Evolutionary conservation across 2,797 vertebrate genomes (phyloP).

Genomic region (Morus bassanus): DNA sequence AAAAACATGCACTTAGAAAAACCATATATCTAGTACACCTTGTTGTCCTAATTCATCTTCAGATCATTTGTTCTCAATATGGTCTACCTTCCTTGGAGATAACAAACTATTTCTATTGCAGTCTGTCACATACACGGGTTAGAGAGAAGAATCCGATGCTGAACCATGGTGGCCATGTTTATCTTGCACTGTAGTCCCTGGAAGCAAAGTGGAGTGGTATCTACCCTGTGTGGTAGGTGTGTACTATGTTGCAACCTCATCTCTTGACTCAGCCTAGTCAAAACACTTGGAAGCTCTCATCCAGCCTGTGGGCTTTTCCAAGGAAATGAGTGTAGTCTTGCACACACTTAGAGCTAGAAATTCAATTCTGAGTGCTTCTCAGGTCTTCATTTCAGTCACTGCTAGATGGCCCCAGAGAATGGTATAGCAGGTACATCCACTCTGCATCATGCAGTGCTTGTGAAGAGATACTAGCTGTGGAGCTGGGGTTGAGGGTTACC

Average conservation of each 20-base stretch:
- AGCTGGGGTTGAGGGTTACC: not conserved
- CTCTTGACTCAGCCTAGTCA: not conserved
- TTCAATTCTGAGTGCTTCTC: not conserved
- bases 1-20: not conserved
- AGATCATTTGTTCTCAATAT: not conserved
- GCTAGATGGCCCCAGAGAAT: not conserved
- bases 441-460: not conserved
- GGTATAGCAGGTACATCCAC: not conserved
- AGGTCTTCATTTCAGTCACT: not conserved
- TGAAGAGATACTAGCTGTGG: not conserved
- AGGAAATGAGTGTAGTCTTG: not conserved
- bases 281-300: not conserved
- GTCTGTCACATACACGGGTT: not conserved
- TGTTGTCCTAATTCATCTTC: not conserved
- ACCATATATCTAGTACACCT: not conserved
- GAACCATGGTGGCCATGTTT: not conserved
- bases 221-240: not conserved
- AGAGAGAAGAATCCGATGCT: not conserved
- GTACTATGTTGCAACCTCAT: not conserved
- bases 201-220: not conserved
- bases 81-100: not conserved
- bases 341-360: not conserved
- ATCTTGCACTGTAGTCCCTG: not conserved
- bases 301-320: not conserved
- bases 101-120: not conserved